Conservation (phyloP, 2,888 invertebrate genomes). For the Diarsia mendica region DNA sequence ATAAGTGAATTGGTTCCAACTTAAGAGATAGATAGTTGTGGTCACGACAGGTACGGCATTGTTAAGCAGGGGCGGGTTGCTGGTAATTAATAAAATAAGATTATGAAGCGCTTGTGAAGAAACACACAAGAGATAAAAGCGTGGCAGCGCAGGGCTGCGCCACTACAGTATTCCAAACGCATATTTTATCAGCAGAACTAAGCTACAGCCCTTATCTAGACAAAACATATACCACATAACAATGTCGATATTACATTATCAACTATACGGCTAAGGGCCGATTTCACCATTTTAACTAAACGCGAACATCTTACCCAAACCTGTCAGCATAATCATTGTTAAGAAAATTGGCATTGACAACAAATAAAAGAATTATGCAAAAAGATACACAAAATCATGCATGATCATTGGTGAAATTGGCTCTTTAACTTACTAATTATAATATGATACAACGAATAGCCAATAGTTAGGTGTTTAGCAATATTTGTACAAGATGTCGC, state of each 20-base stretch:
- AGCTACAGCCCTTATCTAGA: neutral
- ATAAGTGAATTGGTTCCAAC: neutral
- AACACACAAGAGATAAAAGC: too few relatives aligned
- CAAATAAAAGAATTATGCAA: neutral
- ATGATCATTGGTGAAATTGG: neutral
- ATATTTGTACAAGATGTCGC: conserved; percentile 18
- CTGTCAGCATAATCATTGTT: neutral
- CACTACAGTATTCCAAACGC: neutral
- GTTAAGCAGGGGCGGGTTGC: neutral
- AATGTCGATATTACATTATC: neutral
- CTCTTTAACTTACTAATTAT: neutral
- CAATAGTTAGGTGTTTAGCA: neutral
- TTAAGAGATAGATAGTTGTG: neutral
- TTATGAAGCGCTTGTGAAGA: neutral
- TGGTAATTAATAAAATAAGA: neutral
- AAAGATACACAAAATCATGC: too few relatives aligned
- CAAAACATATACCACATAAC: neutral
- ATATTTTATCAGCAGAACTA: neutral
- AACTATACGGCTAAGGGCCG: neutral
- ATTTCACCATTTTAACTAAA: neutral
- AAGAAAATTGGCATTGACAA: neutral
- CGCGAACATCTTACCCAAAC: neutral
- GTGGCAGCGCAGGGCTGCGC: neutral
- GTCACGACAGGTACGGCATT: neutral
- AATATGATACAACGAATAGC: neutral